Base-by-base conservation (phyloP, 1,140 invertebrate species). In the Aradophagus sp. region DNA sequence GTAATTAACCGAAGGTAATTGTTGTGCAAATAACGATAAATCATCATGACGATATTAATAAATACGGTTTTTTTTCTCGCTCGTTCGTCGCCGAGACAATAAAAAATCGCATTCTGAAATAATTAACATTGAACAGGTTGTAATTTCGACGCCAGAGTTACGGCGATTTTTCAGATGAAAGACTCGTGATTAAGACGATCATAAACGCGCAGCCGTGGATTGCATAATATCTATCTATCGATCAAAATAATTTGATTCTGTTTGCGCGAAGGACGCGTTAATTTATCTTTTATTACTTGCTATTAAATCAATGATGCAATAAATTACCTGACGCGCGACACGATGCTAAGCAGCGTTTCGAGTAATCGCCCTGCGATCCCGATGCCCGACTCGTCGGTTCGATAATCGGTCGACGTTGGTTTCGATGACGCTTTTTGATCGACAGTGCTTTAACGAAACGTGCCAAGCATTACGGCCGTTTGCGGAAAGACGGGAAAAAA, bases 231-330 rank as follows among this genome's bases (percentile, higher is more conserved):
- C 26, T 19, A 53, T 39, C 48, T 47, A 66, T 73, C 58, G 58
- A 68, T 73, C 52, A 73, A 56, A 67, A 52, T 67, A 34, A 73
- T 73, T 67, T 59, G 58, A 73, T 73, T 53, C 63, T 65, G 63
- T 73, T 68, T 48, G 59, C 34, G 50, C 32, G 58, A 73, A 73
- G 71, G 71, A 73, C 65, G 52, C 63, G 47, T 56, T 63, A 59
- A 45, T 63, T 67, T 67, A 61, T 52, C 56, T 66, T 67, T 73
- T 39, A 67, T 73, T 56, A 56, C 69, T 67, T 34, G 26, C 26
- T 48, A 68, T 58, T 73, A 65, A 68, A 63, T 67, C 63, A 63
- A 63, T 42, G 63, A 56, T 59, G 70, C 45, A 56, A 73, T 63
- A 58, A 73, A 65, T 73, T 68, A 68, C 62, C 36, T 19, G 26